A percentile compares a stretch with the other conserved stretches of the same genome.
These are phyloP conservation scores for Chrysomela aeneicollis DNA, from an alignment of 2,888 invertebrate species.

Conservation along the genomic window DNA sequence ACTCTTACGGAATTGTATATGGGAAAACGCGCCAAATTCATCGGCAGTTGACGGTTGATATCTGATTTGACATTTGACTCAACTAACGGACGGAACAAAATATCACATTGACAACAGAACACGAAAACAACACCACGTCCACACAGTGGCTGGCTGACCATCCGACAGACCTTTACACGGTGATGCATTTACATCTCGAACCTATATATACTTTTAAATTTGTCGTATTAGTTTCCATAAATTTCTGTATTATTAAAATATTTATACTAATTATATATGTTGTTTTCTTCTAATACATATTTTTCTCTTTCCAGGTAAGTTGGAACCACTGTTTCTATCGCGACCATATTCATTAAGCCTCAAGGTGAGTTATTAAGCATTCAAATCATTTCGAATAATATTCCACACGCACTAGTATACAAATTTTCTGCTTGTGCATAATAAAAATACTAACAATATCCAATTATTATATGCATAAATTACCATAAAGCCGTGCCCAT, in stretches of 20 bases:
- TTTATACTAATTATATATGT: not conserved
- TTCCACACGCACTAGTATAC: conserved; percentile 4
- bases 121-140: too few species aligned
- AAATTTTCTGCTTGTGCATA: conserved; percentile 5
- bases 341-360: not conserved
- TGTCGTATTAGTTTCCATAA: conserved; percentile 33
- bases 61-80: too few species aligned
- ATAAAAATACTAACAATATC: conserved; percentile 1
- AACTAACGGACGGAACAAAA: too few species aligned
- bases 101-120: too few species aligned
- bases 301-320: conserved; percentile 24
- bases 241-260: conserved; percentile 33
- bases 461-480: conserved; percentile 5
- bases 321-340: not conserved
- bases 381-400: conserved; percentile 17
- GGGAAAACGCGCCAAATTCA: too few species aligned
- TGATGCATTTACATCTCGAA: conserved; percentile 26
- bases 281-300: conserved; percentile 5
- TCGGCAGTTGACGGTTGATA: too few species aligned
- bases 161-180: too few species aligned
- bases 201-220: conserved; percentile 18
- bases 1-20: too few species aligned
- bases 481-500: not conserved
- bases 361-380: conserved; percentile 20
- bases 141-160: too few species aligned